Percentiles rank a stretch among this genome's conserved stretches.
These are phyloP conservation scores for Triops longicaudatus DNA, from an alignment of 1,140 invertebrate species.

Conservation along the genomic window DNA sequence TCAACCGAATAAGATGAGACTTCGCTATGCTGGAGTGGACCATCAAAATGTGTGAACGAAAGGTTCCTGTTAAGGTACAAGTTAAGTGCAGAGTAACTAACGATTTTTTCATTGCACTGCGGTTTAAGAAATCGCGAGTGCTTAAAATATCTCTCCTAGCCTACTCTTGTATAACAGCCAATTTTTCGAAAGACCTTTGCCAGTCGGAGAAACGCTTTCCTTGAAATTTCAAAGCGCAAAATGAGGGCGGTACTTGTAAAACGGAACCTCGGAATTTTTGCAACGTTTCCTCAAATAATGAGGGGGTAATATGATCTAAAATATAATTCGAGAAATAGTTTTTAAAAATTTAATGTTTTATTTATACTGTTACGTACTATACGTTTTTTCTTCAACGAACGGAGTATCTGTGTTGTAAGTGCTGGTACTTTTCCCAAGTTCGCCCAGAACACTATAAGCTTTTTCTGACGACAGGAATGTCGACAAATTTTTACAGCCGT, in stretches of 20 bases:
- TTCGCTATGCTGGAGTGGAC: too few relatives aligned
- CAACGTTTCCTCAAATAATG: neutral
- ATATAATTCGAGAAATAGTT: neutral
- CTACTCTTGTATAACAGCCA: neutral
- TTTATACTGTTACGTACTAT: neutral
- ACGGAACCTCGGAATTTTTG: neutral
- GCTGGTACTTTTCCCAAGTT: neutral
- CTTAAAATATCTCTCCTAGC: too few relatives aligned
- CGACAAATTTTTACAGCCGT: neutral
- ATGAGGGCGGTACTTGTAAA: neutral
- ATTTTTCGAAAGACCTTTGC: neutral
- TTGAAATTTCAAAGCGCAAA: neutral
- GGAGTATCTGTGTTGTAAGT: neutral
- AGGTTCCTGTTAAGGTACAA: too few relatives aligned
- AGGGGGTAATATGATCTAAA: neutral
- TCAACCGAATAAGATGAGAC: too few relatives aligned
- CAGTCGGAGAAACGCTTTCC: slow-evolving; percentile 1
- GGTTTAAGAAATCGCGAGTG: too few relatives aligned
- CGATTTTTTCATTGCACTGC: too few relatives aligned
- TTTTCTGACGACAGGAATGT: neutral
- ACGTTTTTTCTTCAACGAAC: neutral
- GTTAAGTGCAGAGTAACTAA: too few relatives aligned
- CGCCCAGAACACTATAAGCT: neutral
- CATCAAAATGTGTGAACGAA: too few relatives aligned
- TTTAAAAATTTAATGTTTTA: neutral